phyloP scores from a whole-genome alignment of 1,140 invertebrate species.

The Sitobion miscanthi region DNA sequence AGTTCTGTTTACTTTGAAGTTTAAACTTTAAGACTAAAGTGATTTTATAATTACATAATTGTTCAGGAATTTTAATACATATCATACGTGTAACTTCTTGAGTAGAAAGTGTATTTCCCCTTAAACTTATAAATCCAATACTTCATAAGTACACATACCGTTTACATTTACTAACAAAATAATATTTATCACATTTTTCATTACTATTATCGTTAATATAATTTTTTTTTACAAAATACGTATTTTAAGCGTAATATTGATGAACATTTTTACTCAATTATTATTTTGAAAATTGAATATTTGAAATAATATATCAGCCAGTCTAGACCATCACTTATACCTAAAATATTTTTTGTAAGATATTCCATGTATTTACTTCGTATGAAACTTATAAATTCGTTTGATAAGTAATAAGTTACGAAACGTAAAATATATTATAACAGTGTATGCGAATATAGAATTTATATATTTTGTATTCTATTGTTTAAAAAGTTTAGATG shows the following conservation, averaged over 20 bases:
- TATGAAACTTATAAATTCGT: background rate
- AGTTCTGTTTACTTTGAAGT: background rate
- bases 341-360: background rate
- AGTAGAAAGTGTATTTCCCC: background rate
- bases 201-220: background rate
- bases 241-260: background rate
- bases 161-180: background rate
- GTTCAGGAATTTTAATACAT: background rate
- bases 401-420: background rate
- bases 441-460: background rate
- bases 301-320: background rate
- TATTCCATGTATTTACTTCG: too few relatives aligned
- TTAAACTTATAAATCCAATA: background rate
- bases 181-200: background rate
- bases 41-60: constrained; percentile 13
- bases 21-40: background rate
- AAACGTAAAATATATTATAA: background rate
- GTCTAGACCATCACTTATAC: background rate
- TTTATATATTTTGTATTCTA: background rate
- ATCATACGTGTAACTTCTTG: background rate
- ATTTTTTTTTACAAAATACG: background rate
- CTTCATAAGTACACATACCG: background rate
- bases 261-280: background rate
- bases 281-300: background rate
- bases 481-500: background rate